Base-by-base conservation (phyloP, 2,888 invertebrate genomes). In the Himalopsyche japonica region DNA sequence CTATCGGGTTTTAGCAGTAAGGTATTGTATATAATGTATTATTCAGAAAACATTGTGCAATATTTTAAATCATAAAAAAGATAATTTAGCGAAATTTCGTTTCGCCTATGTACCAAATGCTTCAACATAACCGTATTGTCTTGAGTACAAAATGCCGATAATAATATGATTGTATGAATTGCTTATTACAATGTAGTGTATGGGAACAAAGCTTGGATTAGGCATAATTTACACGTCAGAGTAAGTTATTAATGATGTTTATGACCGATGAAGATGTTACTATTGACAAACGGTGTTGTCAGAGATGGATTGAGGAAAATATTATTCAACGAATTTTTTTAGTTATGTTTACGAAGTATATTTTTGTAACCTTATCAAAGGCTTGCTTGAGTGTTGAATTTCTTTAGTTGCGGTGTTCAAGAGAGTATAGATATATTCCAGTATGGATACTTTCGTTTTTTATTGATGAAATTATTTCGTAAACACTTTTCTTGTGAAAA, bases 221-320 rank as follows among this genome's bases (percentile, higher is more conserved):
- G 79, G 76, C 83, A 83, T 83, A 83, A 83, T 83, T 83, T 83
- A 83, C 24, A 77, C 37, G 84, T 84, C 84, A 84, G 15, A 32
- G 43, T 47, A 20, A 43, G 80, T 82, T 84, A 86, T 86, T 84
- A 84, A 86, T 86, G 86, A 84, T 86, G 30, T 30, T 43, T 37
- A 10, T 34, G 64, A 34, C 47, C 47, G 84, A 86, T 86, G 82
- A 84, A 84, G 86, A 84, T 84, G 80, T 86, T 86, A 84, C 77
- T 84, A 86, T 84, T 86, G 84, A 86, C 83, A 80, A 20, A 79
- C 83, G 37, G 76, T 47, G 79, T 43, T 24, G 34, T 20, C 20
- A 32, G 76, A 76, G 30, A 32, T 76, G 76, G 76, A 76, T 34
- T 76, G 76, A 27, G 76, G 30, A 76, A 30, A 70, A 15, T 43